Base-by-base conservation (phyloP, 2,797 vertebrate species). In the Lacerta viridis region DNA sequence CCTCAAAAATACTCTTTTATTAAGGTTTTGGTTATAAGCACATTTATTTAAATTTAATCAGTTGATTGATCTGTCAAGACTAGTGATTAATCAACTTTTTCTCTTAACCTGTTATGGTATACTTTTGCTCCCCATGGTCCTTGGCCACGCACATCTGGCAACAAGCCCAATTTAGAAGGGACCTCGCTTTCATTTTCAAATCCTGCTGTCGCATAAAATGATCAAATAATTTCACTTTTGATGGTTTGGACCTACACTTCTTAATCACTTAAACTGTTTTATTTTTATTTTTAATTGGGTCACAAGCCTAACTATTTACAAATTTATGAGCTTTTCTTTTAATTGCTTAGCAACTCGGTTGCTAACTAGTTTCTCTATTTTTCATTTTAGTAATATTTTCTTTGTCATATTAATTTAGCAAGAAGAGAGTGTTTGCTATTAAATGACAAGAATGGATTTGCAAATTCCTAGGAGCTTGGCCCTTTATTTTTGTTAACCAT, bases 341-440 rank as follows among this genome's bases (percentile, higher is more conserved):
- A 87, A 87, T 81, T 81, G 68, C 68, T 87, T 61, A 61, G 78
- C 3, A n/a, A 7, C 50, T 81, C 39, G 68, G 78, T 85, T 76
- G 75, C 29, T 43, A 81, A 81, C 18, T 59, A 74, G 78, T 81
- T 81, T 81, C 50, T 61, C 68, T 61, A 64, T 81, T 74, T 74
- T 87, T 81, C 79, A 87, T 74, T 81, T 87, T 61, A 87, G 81
- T 80, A 80, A 41, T 72, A 20, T 84, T 84, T 84, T 80, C 77
- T 13, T 72, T 80, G 43, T 72, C 46, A 74, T n/a, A 74, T 61
- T 80, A 23, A 43, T 74, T 87, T 87, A 80, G 36, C 69, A 87
- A 6, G 46, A 80, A 81, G 68, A 61, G 10, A 59, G 10, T 23
- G 43, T 72, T 74, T 81, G 78, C 50, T 74, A 80, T 72, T 80